Conservation (phyloP, 2,888 invertebrate genomes). For the Oligia fasciuncula region DNA sequence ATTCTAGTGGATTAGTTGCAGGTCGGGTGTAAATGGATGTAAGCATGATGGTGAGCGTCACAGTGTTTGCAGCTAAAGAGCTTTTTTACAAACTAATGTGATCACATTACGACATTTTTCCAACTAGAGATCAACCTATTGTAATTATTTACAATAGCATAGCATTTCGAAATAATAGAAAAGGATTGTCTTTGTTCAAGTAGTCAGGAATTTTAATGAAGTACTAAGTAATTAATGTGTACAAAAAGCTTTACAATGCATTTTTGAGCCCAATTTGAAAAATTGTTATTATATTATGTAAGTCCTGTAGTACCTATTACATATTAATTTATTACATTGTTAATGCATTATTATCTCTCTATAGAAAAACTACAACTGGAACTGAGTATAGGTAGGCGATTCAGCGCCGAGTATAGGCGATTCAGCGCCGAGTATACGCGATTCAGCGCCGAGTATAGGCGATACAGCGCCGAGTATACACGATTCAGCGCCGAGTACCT, state of each 20-base stretch:
- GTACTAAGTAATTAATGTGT: neutral
- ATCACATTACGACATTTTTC: neutral
- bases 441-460: too few species aligned
- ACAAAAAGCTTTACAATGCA: conserved; percentile 39
- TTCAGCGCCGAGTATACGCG: too few species aligned
- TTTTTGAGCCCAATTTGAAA: neutral
- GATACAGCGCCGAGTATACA: too few species aligned
- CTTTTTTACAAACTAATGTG: neutral
- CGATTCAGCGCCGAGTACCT: too few species aligned
- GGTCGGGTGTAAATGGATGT: neutral
- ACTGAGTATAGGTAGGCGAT: neutral
- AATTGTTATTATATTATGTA: neutral
- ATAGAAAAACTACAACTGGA: neutral
- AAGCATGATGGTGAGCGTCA: neutral
- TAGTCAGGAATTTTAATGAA: conserved; percentile 44
- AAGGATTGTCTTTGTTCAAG: conserved; percentile 41
- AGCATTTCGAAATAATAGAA: conserved; percentile 32
- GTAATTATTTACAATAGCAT: conserved; percentile 15
- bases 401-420: too few species aligned
- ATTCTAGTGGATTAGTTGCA: neutral
- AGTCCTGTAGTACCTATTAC: neutral
- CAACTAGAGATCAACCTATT: conserved; percentile 1
- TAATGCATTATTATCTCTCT: too few species aligned
- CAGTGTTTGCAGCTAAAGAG: neutral
- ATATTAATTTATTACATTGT: neutral